Conservation (phyloP, 1,140 invertebrate species). For the Venustaconcha ellipsiformis region DNA sequence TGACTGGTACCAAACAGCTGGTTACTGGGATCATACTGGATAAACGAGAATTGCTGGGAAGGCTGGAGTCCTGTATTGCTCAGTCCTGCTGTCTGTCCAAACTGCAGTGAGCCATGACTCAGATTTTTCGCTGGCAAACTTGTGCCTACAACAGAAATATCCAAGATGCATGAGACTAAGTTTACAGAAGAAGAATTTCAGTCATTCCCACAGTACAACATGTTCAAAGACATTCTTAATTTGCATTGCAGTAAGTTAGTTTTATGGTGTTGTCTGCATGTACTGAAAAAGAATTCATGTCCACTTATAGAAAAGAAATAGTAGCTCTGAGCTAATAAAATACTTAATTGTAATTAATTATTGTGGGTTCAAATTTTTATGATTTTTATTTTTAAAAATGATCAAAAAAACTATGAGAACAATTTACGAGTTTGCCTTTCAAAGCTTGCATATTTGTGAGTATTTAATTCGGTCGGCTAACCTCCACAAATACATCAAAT, state of each 20-base stretch:
- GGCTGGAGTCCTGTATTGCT: constrained; percentile 67
- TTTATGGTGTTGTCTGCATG: not conserved
- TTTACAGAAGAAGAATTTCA: not conserved
- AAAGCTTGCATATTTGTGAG: too few relatives aligned
- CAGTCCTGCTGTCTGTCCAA: constrained; percentile 37
- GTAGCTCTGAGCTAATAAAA: too few relatives aligned
- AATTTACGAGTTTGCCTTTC: too few relatives aligned
- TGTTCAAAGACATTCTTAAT: not conserved
- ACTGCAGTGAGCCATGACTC: constrained; percentile 15
- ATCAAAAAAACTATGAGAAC: too few relatives aligned
- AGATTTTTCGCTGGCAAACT: constrained; percentile 18
- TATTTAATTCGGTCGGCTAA: too few relatives aligned
- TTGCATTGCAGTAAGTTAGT: not conserved
- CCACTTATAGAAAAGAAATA: too few relatives aligned
- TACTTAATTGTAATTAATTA: too few relatives aligned
- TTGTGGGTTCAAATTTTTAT: too few relatives aligned
- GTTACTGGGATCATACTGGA: constrained; percentile 30
- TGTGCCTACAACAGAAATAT: constrained; percentile 9
- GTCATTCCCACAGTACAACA: not conserved
- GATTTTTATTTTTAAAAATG: too few relatives aligned
- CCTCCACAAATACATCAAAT: too few relatives aligned
- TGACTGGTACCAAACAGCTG: constrained; percentile 59
- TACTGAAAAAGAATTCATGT: not conserved
- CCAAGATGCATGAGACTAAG: not conserved
- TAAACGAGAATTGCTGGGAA: constrained; percentile 42